These are phyloP conservation scores for Ibidorhyncha struthersii DNA, from an alignment of 2,113 vertebrate genomes.

Conservation along the genomic window DNA sequence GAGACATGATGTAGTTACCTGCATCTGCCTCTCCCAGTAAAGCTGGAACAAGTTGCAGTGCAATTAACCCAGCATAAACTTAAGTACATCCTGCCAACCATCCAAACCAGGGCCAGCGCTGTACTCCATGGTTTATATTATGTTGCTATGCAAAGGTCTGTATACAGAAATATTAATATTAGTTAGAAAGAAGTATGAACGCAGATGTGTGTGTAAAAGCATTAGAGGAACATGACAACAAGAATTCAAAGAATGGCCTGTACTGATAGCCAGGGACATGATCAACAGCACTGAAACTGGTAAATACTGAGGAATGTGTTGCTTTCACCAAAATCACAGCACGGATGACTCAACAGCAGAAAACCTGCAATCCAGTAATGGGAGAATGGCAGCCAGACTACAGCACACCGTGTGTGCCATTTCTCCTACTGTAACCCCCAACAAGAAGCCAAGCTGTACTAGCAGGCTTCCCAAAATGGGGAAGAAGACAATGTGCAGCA, in stretches of 20 bases:
- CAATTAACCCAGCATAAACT: neutral
- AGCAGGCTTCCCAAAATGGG: neutral
- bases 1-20: neutral
- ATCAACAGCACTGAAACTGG: neutral
- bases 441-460: neutral
- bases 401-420: neutral
- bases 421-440: neutral
- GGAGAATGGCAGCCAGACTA: neutral
- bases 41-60: neutral
- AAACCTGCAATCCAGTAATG: neutral
- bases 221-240: neutral
- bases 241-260: neutral
- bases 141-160: neutral
- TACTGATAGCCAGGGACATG: neutral
- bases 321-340: neutral
- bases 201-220: neutral
- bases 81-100: neutral
- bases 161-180: neutral
- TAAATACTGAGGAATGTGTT: neutral
- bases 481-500: neutral
- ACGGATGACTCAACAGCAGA: fast-evolving
- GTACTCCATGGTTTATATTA: neutral
- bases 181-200: neutral
- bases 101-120: neutral
- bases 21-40: neutral